Percentiles rank a stretch among this genome's conserved stretches.
Evolutionary conservation across 2,113 vertebrate genomes (phyloP).

Genomic region (Halichoeres trimaculatus): DNA sequence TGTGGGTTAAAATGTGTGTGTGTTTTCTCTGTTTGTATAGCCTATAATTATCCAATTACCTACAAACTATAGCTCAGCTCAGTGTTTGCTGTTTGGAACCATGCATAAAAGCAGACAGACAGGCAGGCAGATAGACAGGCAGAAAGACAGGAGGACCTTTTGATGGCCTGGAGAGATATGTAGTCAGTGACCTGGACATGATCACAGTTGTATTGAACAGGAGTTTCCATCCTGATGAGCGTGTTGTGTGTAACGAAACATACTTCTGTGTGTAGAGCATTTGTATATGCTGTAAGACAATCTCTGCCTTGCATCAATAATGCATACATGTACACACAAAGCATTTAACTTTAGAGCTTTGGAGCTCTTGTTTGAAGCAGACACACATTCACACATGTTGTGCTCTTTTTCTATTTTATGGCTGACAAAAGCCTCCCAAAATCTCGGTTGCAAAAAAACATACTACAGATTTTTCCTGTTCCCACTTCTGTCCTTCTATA

Average conservation of each 20-base stretch:
- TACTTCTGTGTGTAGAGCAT: conserved; percentile 9
- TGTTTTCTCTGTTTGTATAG: conserved; percentile 12
- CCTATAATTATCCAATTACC: conserved; percentile 1
- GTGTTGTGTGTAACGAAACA: conserved; percentile 12
- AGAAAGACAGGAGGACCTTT: conserved; percentile 34
- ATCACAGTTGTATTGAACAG: conserved; percentile 56
- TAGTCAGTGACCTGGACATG: conserved; percentile 71
- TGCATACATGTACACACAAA: conserved; percentile 8
- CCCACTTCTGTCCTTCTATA: too few species aligned
- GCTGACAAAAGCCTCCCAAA: too few species aligned
- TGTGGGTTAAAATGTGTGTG: not conserved
- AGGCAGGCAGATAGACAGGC: conserved; percentile 16
- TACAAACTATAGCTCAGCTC: not conserved
- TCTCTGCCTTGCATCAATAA: conserved; percentile 47
- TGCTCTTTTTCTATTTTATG: not conserved
- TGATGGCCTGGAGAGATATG: conserved; percentile 54
- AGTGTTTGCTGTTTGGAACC: not conserved
- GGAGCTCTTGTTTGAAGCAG: not conserved
- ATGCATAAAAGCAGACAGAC: not conserved
- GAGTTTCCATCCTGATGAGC: conserved; percentile 63
- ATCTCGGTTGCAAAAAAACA: too few species aligned
- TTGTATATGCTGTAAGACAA: conserved; percentile 35
- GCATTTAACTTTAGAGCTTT: not conserved
- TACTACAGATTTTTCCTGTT: too few species aligned
- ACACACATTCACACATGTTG: not conserved